A percentile compares a stretch with the other conserved stretches of the same genome.
Evolutionary conservation across 2,113 vertebrate genomes (phyloP).

Genomic region (Brachypteracias leptosomus): DNA sequence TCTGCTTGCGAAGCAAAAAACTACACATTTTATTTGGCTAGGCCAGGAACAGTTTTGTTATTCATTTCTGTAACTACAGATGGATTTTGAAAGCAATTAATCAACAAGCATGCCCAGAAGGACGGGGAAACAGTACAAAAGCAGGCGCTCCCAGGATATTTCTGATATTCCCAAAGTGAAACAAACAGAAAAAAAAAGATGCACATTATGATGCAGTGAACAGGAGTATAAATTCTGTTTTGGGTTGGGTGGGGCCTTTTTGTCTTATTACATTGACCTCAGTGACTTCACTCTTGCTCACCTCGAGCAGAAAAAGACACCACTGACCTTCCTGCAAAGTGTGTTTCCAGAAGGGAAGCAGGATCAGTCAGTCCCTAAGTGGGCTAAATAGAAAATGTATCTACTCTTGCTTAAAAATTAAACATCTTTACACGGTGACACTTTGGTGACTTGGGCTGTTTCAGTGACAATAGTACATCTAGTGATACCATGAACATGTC

Average conservation of each 20-base stretch:
- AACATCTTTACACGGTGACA: not conserved
- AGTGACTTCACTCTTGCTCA: not conserved
- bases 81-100: not conserved
- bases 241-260: not conserved
- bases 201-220: not conserved
- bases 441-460: not conserved
- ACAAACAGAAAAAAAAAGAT: not conserved
- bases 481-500: not conserved
- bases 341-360: not conserved
- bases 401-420: not conserved
- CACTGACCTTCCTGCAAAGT: not conserved
- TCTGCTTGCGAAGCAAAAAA: not conserved
- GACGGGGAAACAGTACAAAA: not conserved
- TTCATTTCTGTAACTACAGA: not conserved
- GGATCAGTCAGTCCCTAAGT: not conserved
- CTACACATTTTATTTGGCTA: not conserved
- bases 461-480: not conserved
- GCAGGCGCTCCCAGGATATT: not conserved
- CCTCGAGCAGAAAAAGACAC: not conserved
- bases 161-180: not conserved
- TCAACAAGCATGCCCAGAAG: not conserved
- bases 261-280: not conserved
- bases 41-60: not conserved
- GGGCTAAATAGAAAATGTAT: not conserved
- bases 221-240: not conserved